phyloP scores from a whole-genome alignment of 2,888 invertebrate species.

The Rhamphomyia laevipes region DNA sequence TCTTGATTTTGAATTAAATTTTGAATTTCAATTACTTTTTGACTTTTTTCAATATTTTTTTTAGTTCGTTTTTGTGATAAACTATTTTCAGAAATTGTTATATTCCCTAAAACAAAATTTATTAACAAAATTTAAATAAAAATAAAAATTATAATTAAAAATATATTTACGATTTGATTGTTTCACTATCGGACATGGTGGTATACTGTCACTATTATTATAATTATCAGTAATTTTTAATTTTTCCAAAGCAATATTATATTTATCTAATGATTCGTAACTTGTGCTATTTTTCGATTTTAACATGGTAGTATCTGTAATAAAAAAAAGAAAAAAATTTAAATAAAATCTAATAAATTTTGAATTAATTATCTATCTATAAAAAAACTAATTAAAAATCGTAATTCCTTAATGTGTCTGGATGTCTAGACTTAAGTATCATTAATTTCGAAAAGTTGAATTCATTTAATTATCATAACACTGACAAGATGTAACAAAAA shows the following conservation, averaged over 20 bases:
- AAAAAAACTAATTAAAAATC: too few species aligned
- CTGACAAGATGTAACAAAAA: too few species aligned
- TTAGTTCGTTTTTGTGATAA: background rate
- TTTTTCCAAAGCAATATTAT: conserved; percentile 20
- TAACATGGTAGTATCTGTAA: conserved; percentile 16
- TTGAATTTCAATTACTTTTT: background rate
- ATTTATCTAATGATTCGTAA: conserved; percentile 23
- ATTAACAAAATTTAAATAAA: too few species aligned
- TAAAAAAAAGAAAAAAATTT: conserved; percentile 2
- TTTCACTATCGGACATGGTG: conserved; percentile 12
- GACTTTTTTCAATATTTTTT: background rate
- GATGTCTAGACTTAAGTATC: background rate
- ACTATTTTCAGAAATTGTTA: too few species aligned
- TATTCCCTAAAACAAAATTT: too few species aligned
- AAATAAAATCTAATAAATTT: background rate
- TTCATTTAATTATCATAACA: too few species aligned
- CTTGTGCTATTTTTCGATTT: conserved; percentile 17
- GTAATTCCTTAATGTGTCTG: background rate
- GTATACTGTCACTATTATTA: conserved; percentile 13
- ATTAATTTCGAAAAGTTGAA: too few species aligned
- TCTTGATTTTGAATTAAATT: conserved; percentile 11
- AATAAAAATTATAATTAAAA: too few species aligned
- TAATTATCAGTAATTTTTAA: conserved; percentile 17
- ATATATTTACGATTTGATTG: too few species aligned
- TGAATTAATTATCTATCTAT: too few species aligned